Percentiles rank a stretch among this genome's conserved stretches.
These are phyloP conservation scores for Chymomyza fuscimana DNA, from an alignment of 2,888 invertebrate genomes.

Conservation along the genomic window DNA sequence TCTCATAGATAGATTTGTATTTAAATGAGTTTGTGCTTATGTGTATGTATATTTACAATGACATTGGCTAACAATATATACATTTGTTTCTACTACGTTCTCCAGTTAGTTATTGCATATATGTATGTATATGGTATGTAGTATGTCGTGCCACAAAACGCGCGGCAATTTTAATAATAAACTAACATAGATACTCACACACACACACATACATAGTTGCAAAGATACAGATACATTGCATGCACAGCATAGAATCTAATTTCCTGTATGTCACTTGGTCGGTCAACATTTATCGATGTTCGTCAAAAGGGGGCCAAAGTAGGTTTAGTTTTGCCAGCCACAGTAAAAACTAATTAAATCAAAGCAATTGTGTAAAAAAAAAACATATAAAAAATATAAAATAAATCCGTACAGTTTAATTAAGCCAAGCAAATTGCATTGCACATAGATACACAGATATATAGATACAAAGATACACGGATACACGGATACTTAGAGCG, in stretches of 20 bases:
- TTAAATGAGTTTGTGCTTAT: not conserved
- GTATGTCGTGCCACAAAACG: too few relatives aligned
- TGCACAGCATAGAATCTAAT: conserved; percentile 51
- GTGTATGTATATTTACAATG: conserved; percentile 29
- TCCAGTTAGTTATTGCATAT: too few relatives aligned
- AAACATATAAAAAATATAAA: not conserved
- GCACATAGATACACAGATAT: conserved; percentile 3
- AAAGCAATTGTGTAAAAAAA: conserved; percentile 52
- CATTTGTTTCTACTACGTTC: not conserved
- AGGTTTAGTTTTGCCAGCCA: not conserved
- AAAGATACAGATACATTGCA: not conserved
- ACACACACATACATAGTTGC: conserved; percentile 31
- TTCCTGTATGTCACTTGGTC: conserved; percentile 41
- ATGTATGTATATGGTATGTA: too few relatives aligned
- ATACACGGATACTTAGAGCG: conserved; percentile 7
- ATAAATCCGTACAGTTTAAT: conserved; percentile 52
- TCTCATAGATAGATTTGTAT: not conserved
- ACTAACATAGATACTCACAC: too few relatives aligned
- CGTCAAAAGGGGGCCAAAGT: not conserved
- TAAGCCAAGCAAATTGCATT: conserved; percentile 48
- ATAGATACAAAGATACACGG: conserved; percentile 4
- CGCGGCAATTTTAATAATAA: too few relatives aligned
- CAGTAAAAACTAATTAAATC: conserved; percentile 61
- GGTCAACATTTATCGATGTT: not conserved
- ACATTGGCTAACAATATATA: not conserved